Percentiles rank a stretch among this genome's conserved stretches.
These are phyloP conservation scores for Adelognathus sp. DNA, from an alignment of 2,888 invertebrate genomes.

Conservation along the genomic window DNA sequence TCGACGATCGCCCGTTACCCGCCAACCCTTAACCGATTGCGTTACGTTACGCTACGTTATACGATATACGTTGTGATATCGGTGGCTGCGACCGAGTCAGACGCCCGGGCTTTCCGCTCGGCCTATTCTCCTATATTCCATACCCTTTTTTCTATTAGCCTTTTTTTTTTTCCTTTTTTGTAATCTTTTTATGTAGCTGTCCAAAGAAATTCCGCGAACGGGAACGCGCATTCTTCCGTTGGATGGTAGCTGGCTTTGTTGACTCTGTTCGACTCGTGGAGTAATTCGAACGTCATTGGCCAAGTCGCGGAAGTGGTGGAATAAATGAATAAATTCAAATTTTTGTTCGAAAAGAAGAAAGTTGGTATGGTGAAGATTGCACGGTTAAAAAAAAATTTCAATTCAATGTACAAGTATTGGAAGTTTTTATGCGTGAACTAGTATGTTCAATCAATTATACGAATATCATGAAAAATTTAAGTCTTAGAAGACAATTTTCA, in stretches of 20 bases:
- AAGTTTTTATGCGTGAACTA: too few species aligned
- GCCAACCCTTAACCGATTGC: constrained; percentile 59
- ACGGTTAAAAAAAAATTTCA: too few species aligned
- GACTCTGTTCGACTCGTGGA: not conserved
- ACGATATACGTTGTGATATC: constrained; percentile 45
- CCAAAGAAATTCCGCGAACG: not conserved
- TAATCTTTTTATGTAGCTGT: not conserved
- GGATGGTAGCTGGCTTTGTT: not conserved
- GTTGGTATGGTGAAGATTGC: too few species aligned
- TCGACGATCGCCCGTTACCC: constrained; percentile 28
- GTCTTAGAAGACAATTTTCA: too few species aligned
- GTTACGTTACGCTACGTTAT: constrained; percentile 64
- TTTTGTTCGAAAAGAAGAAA: too few species aligned
- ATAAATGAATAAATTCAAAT: too few species aligned
- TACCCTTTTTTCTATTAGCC: too few species aligned
- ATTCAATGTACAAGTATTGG: too few species aligned
- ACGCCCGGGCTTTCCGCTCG: constrained; percentile 12
- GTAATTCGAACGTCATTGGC: too few species aligned
- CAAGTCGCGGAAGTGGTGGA: too few species aligned
- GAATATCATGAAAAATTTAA: too few species aligned
- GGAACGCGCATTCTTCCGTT: not conserved
- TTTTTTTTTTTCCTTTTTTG: not conserved
- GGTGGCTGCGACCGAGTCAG: constrained; percentile 26
- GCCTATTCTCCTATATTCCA: constrained; percentile 7
- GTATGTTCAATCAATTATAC: too few species aligned